phyloP scores from a whole-genome alignment of 2,797 vertebrate species.

The Sciaenops ocellatus region DNA sequence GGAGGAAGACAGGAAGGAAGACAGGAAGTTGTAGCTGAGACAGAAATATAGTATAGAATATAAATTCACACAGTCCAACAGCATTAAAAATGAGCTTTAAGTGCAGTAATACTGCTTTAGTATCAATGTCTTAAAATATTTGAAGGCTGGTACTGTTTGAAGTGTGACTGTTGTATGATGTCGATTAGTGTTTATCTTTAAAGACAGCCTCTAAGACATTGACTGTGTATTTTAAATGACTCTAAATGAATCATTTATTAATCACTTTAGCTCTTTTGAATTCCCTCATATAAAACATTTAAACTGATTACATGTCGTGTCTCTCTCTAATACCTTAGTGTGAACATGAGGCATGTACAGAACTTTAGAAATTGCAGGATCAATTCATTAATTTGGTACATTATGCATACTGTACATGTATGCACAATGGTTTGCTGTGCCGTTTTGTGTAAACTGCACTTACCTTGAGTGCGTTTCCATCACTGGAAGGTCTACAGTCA shows the following conservation, averaged over 20 bases:
- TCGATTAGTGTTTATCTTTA: background rate
- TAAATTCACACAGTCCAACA: background rate
- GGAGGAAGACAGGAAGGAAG: slow-evolving; percentile 1
- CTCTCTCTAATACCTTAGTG: background rate
- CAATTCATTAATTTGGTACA: background rate
- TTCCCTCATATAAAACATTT: background rate
- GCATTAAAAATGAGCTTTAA: background rate
- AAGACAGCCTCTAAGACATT: background rate
- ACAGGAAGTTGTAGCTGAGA: slow-evolving; percentile 13
- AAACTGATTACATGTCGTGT: background rate
- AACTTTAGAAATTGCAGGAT: background rate
- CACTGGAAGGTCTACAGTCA: slow-evolving; percentile 27
- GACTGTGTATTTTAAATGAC: no score
- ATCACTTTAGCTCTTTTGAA: background rate
- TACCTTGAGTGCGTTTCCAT: slow-evolving; percentile 35
- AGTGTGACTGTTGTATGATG: background rate
- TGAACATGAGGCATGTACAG: background rate
- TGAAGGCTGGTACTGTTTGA: background rate
- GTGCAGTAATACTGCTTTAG: background rate
- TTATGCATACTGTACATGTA: no score
- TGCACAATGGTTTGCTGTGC: background rate
- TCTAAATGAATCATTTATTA: no score
- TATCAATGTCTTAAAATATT: background rate
- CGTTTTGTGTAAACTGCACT: slow-evolving; percentile 16
- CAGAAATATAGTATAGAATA: background rate